These are phyloP conservation scores for Poicephalus gulielmi DNA, from an alignment of 2,113 vertebrate genomes.

Conservation along the genomic window DNA sequence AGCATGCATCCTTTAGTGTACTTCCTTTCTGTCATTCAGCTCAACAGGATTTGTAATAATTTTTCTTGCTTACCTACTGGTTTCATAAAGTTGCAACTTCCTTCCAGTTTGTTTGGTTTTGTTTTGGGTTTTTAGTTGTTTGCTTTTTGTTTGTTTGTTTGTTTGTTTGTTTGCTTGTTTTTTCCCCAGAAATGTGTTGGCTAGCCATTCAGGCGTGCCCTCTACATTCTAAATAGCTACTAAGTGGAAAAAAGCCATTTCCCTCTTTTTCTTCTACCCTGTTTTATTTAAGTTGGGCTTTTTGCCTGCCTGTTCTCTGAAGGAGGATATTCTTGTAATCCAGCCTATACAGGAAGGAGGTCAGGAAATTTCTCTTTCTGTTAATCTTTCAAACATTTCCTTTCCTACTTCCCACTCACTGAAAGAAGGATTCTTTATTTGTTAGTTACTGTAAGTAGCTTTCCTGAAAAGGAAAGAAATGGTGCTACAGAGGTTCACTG, in stretches of 20 bases:
- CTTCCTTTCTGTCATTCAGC: neutral
- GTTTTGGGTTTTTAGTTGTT: neutral
- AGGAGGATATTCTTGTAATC: neutral
- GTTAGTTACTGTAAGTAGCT: neutral
- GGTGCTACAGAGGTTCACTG: neutral
- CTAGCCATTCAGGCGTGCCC: neutral
- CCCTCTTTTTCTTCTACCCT: neutral
- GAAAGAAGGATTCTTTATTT: slow-evolving; percentile 20
- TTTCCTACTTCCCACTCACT: neutral
- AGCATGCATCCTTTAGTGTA: neutral
- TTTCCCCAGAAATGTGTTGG: neutral
- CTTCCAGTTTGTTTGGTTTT: neutral
- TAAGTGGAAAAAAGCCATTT: neutral
- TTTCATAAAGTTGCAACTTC: slow-evolving; percentile 14
- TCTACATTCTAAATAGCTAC: neutral
- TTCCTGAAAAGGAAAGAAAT: neutral
- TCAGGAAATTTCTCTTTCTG: slow-evolving; percentile 13
- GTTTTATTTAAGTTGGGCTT: neutral
- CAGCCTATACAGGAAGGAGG: neutral
- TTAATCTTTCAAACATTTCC: slow-evolving; percentile 40
- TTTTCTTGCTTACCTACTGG: neutral
- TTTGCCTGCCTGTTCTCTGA: neutral
- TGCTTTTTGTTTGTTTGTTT: no score
- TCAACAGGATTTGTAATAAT: neutral
- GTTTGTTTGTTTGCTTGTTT: neutral